These are phyloP conservation scores for Drosophila mayaguana DNA, from an alignment of 2,888 invertebrate species.

Conservation along the genomic window DNA sequence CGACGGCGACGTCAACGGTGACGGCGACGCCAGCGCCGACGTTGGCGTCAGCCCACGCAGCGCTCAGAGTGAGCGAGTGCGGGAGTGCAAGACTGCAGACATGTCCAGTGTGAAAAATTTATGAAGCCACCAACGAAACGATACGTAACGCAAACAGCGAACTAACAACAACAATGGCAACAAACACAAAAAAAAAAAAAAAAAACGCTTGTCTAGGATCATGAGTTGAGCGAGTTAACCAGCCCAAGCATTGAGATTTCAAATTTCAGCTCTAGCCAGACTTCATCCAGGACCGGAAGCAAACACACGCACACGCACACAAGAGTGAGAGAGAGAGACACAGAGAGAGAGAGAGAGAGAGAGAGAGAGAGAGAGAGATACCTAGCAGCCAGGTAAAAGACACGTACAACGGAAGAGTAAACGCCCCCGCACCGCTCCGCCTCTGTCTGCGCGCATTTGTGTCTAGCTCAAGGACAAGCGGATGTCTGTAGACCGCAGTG, in stretches of 20 bases:
- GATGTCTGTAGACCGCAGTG: conserved; percentile 70
- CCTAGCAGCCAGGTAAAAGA: conserved; percentile 53
- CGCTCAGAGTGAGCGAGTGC: conserved; percentile 20
- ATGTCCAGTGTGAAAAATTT: conserved; percentile 67
- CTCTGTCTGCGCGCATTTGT: conserved; percentile 5
- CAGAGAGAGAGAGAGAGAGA: background rate
- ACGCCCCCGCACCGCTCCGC: conserved; percentile 1
- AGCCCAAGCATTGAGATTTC: conserved; percentile 3
- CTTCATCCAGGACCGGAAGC: conserved; percentile 39
- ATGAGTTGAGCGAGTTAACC: background rate
- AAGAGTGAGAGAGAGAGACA: background rate
- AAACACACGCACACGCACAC: conserved; percentile 1
- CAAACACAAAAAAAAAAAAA: too few species aligned
- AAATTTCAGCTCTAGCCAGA: conserved; percentile 6
- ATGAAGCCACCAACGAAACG: conserved; percentile 45
- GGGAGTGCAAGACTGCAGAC: conserved; percentile 28
- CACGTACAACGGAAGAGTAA: conserved; percentile 47
- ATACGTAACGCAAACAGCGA: conserved; percentile 2
- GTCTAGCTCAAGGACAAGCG: conserved; percentile 75
- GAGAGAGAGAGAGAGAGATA: background rate
- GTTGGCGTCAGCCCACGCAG: conserved; percentile 51
- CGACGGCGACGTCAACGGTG: conserved; percentile 39
- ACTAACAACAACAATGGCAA: conserved; percentile 10
- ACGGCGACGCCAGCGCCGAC: conserved; percentile 2
- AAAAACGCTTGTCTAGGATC: conserved; percentile 35